A percentile compares a stretch with the other conserved stretches of the same genome.
Conservation (phyloP, 2,888 invertebrate genomes). For the Scaptodrosophila latifasciaeformis region DNA sequence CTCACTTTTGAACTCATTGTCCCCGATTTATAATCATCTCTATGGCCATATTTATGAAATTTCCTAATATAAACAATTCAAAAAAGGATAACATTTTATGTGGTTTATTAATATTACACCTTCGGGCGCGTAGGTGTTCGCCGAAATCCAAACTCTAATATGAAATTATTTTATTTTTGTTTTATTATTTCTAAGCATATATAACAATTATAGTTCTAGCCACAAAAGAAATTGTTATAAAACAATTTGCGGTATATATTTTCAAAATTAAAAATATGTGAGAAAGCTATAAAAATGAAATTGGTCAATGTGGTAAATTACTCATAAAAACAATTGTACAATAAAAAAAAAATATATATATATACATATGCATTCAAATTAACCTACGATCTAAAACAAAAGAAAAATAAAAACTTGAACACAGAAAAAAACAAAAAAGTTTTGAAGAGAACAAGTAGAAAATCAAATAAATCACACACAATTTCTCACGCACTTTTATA, state of each 20-base stretch:
- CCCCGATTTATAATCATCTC: too few relatives aligned
- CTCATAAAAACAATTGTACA: constrained; percentile 10
- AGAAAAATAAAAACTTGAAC: neutral
- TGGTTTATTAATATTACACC: too few relatives aligned
- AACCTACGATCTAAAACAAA: constrained; percentile 12
- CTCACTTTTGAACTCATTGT: too few relatives aligned
- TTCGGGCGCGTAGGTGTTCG: too few relatives aligned
- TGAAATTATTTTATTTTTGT: too few relatives aligned
- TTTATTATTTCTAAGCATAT: constrained; percentile 7
- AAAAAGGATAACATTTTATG: too few relatives aligned
- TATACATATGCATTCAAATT: constrained; percentile 21
- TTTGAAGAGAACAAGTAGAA: too few relatives aligned
- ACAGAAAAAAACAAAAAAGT: neutral
- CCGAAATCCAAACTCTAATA: too few relatives aligned
- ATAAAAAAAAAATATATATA: constrained; percentile 19
- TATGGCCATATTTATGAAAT: too few relatives aligned
- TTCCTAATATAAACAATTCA: too few relatives aligned
- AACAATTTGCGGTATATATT: constrained; percentile 49
- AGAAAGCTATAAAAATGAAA: constrained; percentile 26
- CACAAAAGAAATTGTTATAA: constrained; percentile 41
- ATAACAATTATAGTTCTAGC: constrained; percentile 53
- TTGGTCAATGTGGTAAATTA: constrained; percentile 43
- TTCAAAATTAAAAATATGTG: constrained; percentile 13
- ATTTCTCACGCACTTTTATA: neutral
- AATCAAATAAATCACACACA: neutral